phyloP scores from a whole-genome alignment of 2,888 invertebrate genomes.

The Loripinus fragilis region DNA sequence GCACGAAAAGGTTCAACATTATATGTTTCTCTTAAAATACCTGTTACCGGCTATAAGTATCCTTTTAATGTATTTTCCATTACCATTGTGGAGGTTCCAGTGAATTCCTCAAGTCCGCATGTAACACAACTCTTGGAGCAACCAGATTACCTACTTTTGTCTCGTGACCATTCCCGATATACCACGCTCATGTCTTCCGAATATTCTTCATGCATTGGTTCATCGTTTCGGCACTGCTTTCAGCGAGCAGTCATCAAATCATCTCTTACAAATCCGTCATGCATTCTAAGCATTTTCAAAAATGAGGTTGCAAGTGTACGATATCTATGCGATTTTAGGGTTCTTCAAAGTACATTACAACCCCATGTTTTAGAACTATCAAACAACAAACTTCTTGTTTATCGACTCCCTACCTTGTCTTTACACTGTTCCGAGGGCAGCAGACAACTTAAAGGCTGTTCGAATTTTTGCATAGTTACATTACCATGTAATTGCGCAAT shows the following conservation, averaged over 20 bases:
- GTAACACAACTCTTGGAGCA: neutral
- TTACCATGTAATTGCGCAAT: neutral
- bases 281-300: neutral
- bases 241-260: neutral
- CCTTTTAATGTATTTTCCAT: neutral
- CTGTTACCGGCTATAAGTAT: neutral
- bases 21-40: neutral
- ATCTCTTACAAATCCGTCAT: neutral
- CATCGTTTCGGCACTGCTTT: neutral
- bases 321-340: neutral
- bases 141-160: conserved; percentile 5
- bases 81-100: neutral
- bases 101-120: neutral
- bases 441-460: neutral
- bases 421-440: conserved; percentile 1
- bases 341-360: neutral
- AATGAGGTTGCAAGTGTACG: neutral
- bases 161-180: neutral
- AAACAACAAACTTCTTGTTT: neutral
- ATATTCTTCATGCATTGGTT: neutral
- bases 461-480: neutral
- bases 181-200: neutral
- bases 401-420: neutral
- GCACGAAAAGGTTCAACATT: neutral
- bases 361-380: neutral